Conservation (phyloP, 2,113 vertebrate genomes). For the Chlorodrepanis virens region DNA sequence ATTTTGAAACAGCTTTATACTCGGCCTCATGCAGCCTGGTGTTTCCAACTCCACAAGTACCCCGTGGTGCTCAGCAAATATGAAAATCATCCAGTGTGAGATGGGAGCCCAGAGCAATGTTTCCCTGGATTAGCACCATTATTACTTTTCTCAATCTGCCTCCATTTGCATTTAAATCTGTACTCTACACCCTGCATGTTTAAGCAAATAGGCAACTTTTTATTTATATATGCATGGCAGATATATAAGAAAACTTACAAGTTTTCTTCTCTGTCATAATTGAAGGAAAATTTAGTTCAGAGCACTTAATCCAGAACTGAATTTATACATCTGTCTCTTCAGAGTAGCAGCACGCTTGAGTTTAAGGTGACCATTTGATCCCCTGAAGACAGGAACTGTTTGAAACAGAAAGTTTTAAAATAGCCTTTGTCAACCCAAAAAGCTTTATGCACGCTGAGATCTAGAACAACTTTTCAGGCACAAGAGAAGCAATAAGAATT, state of each 20-base stretch:
- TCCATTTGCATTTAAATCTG: conserved; percentile 49
- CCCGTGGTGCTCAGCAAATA: conserved; percentile 16
- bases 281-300: background rate
- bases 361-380: background rate
- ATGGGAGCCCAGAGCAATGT: conserved; percentile 18
- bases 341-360: background rate
- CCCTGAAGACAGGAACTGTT: background rate
- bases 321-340: background rate
- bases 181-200: background rate
- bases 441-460: background rate
- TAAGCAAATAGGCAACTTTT: background rate
- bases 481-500: background rate
- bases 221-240: background rate
- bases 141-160: conserved; percentile 26
- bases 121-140: conserved; percentile 23
- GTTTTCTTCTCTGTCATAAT: background rate
- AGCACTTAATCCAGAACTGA: background rate
- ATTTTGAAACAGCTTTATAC: background rate
- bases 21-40: background rate
- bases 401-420: background rate
- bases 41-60: conserved; percentile 12
- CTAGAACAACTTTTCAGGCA: background rate
- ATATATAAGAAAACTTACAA: background rate
- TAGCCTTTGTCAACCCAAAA: background rate
- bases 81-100: conserved; percentile 39